These are phyloP conservation scores for Hydrocynus forskahlii DNA, from an alignment of 2,797 vertebrate species.

Conservation along the genomic window DNA sequence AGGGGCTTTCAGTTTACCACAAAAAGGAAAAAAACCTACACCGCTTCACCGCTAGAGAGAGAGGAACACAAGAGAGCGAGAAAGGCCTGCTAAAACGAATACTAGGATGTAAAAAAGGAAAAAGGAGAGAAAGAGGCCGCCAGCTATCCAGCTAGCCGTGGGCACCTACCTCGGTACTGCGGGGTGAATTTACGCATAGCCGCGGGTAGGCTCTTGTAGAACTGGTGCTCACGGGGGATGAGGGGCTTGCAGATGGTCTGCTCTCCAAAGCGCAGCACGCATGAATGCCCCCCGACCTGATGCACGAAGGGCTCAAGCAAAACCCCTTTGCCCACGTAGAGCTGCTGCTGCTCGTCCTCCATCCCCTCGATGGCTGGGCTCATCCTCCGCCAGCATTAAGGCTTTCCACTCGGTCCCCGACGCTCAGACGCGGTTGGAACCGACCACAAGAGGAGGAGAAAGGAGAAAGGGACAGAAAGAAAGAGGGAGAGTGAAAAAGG, in stretches of 20 bases:
- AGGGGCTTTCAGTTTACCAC: not conserved
- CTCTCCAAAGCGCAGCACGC: constrained; percentile 97
- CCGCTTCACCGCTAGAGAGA: not conserved
- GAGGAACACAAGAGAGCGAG: no score
- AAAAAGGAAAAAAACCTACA: not conserved
- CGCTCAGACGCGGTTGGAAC: not conserved
- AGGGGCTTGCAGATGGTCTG: constrained; percentile 98
- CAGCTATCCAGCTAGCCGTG: not conserved
- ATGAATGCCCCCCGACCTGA: constrained; percentile 98
- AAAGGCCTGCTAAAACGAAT: not conserved
- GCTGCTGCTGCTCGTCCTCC: constrained; percentile 88
- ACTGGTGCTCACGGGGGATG: constrained; percentile 96
- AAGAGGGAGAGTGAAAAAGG: not conserved
- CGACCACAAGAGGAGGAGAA: not conserved
- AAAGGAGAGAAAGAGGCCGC: not conserved
- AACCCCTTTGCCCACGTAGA: constrained; percentile 86
- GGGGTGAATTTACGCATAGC: constrained; percentile 98
- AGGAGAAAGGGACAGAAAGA: not conserved
- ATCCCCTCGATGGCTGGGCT: constrained; percentile 98
- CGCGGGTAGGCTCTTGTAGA: constrained; percentile 95
- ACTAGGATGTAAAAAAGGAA: no score
- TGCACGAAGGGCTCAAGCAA: constrained; percentile 98
- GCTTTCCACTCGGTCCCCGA: constrained; percentile 66
- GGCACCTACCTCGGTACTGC: constrained; percentile 94
- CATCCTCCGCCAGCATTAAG: constrained; percentile 96